Evolutionary conservation across 2,113 vertebrate species (phyloP).

Genomic region (Emydura subglobosa): DNA sequence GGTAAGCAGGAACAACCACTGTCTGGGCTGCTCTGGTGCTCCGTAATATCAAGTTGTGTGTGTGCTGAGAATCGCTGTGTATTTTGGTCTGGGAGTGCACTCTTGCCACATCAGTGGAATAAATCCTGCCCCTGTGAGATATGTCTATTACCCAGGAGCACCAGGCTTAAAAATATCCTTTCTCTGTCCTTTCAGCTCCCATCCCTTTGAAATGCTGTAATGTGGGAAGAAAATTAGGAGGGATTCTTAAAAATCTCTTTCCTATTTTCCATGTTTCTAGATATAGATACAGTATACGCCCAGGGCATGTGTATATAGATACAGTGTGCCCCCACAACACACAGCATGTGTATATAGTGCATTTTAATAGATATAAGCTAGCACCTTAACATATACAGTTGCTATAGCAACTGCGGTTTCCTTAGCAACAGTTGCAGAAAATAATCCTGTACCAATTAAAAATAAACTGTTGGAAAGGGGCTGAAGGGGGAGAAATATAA

Average conservation of each 20-base stretch:
- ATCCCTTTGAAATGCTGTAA: background rate
- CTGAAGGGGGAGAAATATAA: constrained; percentile 39
- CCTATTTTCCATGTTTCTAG: background rate
- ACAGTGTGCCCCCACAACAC: background rate
- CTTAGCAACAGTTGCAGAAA: constrained; percentile 78
- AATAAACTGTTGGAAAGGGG: constrained; percentile 75
- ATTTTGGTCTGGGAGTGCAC: background rate
- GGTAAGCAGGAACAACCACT: background rate
- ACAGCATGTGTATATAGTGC: constrained; percentile 44
- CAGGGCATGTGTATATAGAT: background rate
- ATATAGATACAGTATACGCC: background rate
- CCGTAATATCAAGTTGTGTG: background rate
- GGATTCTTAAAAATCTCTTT: background rate
- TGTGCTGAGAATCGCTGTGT: background rate
- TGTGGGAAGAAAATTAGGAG: background rate
- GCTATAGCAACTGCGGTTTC: constrained; percentile 78
- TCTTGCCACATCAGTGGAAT: background rate
- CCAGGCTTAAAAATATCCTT: accelerated
- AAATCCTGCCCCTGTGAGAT: accelerated
- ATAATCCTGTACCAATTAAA: constrained; percentile 78
- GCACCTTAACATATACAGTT: constrained; percentile 74
- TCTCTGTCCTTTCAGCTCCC: background rate
- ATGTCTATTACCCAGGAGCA: background rate
- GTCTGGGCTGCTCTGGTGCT: background rate
- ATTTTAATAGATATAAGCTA: constrained; percentile 74